These are phyloP conservation scores for Seriola quinqueradiata DNA, from an alignment of 2,113 vertebrate species.

Conservation along the genomic window DNA sequence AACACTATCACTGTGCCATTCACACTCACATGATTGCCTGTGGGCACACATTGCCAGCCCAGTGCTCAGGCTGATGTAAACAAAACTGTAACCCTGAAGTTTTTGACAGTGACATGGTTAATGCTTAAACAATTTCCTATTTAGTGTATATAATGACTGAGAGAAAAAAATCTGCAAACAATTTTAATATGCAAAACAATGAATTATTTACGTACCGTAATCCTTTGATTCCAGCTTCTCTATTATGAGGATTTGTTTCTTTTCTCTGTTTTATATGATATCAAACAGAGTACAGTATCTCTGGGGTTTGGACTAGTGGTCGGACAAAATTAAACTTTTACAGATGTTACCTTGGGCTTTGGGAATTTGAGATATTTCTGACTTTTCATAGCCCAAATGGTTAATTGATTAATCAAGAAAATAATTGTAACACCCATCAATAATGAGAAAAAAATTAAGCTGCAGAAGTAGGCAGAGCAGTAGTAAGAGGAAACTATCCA, in stretches of 20 bases:
- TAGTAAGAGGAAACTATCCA: background rate
- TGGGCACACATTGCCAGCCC: background rate
- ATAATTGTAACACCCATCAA: background rate
- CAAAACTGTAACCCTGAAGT: background rate
- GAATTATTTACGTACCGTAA: too few species aligned
- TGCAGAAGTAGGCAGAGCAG: background rate
- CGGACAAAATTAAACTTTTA: background rate
- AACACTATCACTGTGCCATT: constrained; percentile 32
- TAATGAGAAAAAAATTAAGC: background rate
- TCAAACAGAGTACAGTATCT: background rate
- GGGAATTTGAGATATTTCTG: background rate
- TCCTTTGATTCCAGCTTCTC: background rate
- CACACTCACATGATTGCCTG: constrained; percentile 6
- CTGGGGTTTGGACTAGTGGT: background rate
- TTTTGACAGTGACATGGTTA: background rate
- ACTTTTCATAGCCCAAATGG: background rate
- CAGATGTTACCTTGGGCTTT: background rate
- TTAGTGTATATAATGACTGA: background rate
- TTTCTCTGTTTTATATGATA: too few species aligned
- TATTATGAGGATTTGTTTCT: background rate
- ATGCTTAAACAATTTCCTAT: background rate
- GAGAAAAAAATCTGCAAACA: too few species aligned
- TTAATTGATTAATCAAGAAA: background rate
- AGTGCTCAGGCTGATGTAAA: constrained; percentile 12
- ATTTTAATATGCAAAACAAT: background rate